Conservation (phyloP, 2,113 vertebrate species). For the Andinoacara biseriatus region DNA sequence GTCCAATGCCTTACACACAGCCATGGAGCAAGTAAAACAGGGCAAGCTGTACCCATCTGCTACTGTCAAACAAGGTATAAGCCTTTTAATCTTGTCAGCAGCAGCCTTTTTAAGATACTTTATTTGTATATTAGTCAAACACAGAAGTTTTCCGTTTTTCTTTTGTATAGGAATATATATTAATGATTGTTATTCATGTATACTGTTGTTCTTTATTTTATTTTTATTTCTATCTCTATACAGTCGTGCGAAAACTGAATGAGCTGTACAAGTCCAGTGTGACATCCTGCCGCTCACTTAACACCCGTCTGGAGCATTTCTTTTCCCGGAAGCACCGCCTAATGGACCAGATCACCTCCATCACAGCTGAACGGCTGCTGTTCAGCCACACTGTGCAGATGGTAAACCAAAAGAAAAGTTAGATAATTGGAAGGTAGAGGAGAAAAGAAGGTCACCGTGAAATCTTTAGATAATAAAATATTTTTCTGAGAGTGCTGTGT, state of each 20-base stretch:
- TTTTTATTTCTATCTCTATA: neutral
- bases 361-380: constrained; percentile 93
- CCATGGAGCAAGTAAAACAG: constrained; percentile 89
- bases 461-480: neutral
- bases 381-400: constrained; percentile 95
- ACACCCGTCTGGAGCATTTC: constrained; percentile 89
- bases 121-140: neutral
- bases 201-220: neutral
- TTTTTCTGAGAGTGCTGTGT: neutral
- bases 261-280: constrained; percentile 95
- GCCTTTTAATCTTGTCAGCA: neutral
- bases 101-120: neutral
- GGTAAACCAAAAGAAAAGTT: constrained; percentile 73
- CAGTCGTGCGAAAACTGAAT: constrained; percentile 92
- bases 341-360: constrained; percentile 93
- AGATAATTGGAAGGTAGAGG: neutral
- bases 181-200: neutral
- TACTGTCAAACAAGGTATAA: constrained; percentile 93
- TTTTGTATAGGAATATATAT: neutral
- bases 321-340: constrained; percentile 93
- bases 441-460: neutral
- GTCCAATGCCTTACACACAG: constrained; percentile 87
- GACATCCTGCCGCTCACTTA: constrained; percentile 89
- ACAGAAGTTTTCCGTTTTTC: neutral
- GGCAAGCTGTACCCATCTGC: constrained; percentile 93